phyloP scores from a whole-genome alignment of 2,888 invertebrate species.

The Yponomeuta evonymella region DNA sequence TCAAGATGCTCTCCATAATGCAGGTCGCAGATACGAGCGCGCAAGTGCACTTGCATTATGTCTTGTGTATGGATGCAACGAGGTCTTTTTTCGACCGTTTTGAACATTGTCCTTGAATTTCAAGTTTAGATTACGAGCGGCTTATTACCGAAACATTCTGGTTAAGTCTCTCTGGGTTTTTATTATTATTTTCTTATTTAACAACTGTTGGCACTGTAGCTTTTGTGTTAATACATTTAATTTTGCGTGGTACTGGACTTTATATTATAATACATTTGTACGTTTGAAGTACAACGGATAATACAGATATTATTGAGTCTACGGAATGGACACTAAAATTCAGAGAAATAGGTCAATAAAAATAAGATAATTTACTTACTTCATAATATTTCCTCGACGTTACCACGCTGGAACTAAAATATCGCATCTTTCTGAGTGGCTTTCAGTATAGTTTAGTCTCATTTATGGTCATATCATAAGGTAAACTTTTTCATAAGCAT shows the following conservation, averaged over 20 bases:
- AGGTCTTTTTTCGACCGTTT: conserved; percentile 61
- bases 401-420: too few species aligned
- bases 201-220: neutral
- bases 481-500: neutral
- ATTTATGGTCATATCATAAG: neutral
- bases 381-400: too few species aligned
- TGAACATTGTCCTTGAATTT: conserved; percentile 71
- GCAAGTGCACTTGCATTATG: conserved; percentile 58
- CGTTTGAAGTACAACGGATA: too few species aligned
- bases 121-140: conserved; percentile 68
- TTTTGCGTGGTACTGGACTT: too few species aligned
- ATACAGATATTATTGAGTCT: too few species aligned
- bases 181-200: neutral
- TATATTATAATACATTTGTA: too few species aligned
- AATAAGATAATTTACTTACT: too few species aligned
- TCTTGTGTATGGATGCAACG: conserved; percentile 60
- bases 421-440: too few species aligned
- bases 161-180: conserved; percentile 16
- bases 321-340: too few species aligned
- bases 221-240: too few species aligned
- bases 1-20: conserved; percentile 11
- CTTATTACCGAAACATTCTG: conserved; percentile 44
- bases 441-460: too few species aligned
- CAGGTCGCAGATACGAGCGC: conserved; percentile 28
- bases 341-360: too few species aligned